These are phyloP conservation scores for Lanistes nyassanus DNA, from an alignment of 1,140 invertebrate species.

Conservation along the genomic window DNA sequence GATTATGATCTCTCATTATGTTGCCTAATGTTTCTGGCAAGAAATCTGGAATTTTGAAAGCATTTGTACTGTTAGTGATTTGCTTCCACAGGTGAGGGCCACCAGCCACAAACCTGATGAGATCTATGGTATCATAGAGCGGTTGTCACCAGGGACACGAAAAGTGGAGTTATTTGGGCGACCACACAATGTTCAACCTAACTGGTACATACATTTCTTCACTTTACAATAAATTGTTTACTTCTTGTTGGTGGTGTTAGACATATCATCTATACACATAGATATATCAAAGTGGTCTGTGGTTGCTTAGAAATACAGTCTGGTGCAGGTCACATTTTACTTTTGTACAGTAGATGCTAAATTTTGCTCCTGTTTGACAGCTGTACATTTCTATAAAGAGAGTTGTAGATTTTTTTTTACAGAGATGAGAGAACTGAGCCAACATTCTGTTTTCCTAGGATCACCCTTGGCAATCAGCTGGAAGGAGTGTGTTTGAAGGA, in stretches of 20 bases:
- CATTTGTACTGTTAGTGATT: background rate
- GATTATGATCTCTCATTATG: background rate
- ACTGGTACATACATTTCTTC: constrained; percentile 80
- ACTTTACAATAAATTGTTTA: too few species aligned
- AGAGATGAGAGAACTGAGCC: too few species aligned
- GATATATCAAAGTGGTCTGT: too few species aligned
- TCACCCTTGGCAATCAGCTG: constrained; percentile 94
- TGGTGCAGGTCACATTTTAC: too few species aligned
- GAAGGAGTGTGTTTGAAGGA: constrained; percentile 94
- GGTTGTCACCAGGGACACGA: constrained; percentile 81
- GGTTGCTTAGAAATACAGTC: too few species aligned
- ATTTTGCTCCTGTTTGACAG: too few species aligned
- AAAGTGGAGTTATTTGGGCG: constrained; percentile 98
- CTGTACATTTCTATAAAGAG: too few species aligned
- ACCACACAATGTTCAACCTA: constrained; percentile 97
- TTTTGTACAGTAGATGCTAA: too few species aligned
- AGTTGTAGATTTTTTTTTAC: too few species aligned
- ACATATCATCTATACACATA: too few species aligned
- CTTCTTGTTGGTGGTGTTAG: too few species aligned
- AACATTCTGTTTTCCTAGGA: constrained; percentile 70
- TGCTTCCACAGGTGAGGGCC: constrained; percentile 73
- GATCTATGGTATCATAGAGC: constrained; percentile 85
- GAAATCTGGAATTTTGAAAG: background rate
- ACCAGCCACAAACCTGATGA: constrained; percentile 99
- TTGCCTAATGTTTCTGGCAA: background rate